Base-by-base conservation (phyloP, 2,797 vertebrate genomes). In the Macropodus opercularis region DNA sequence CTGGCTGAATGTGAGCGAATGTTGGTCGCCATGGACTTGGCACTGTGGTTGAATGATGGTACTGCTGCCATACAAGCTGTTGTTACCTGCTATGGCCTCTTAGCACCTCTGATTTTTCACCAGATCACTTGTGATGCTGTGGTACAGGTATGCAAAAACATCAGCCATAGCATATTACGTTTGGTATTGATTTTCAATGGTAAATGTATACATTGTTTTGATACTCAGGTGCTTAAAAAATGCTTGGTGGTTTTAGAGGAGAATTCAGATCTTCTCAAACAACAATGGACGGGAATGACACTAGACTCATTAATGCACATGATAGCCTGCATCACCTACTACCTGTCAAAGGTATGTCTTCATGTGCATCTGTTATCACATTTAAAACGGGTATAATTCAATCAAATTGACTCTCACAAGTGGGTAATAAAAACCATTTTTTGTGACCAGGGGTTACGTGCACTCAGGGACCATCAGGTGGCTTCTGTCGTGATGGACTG, bases 21-120 rank as follows among this genome's bases (percentile, higher is more conserved):
- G 88, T 72, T 94, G 70, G 91, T 94, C 54, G 96, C 95, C 13
- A 67, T 96, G 79, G 96, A 99, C 67, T 77, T 98, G 66, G 93
- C 95, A 35, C 90, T 83, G 83, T 93, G 92, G 89, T 81, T 98
- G 49, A 94, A 93, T 40, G 90, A 98, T 67, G 69, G 78, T 15
- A 88, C 66, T 49, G 90, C 88, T 18, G 77, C 87, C 14, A 81
- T 99, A 63, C 96, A 98, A 84, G 92, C 94, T 74, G 92, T 94
- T 67, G 93, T 94, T 46, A 91, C 85, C 24, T 98, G 95, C 76
- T 99, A 98, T 0, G 92, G 93, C 29, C 94, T 99, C 50, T 89
- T 99, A 26, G 88, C 89, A 53, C 96, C 97, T 19, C 70, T 98
- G 36, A 94, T 98, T 77, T 98, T 94, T 80, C 93, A 97, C 89